A percentile compares a stretch with the other conserved stretches of the same genome.
Conservation (phyloP, 2,797 vertebrate genomes). For the Molossus molossus region DNA sequence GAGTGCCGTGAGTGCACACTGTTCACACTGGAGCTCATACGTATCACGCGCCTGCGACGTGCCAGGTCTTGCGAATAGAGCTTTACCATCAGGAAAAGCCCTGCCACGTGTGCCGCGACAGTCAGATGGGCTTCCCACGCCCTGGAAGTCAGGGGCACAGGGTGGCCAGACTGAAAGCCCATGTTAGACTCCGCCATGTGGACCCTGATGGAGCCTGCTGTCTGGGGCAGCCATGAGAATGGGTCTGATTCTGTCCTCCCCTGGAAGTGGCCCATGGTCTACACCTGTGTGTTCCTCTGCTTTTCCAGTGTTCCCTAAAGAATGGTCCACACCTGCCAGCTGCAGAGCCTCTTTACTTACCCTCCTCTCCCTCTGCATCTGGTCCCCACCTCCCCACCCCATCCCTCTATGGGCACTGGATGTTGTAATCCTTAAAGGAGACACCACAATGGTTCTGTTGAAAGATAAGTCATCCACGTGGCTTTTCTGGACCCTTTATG, state of each 20-base stretch:
- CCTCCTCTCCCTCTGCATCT: not conserved
- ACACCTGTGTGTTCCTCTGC: not conserved
- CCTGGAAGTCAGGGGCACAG: not conserved
- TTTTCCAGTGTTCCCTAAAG: not conserved
- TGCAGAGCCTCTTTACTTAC: not conserved
- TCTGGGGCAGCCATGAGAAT: not conserved
- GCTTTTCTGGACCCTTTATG: not conserved
- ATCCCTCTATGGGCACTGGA: not conserved
- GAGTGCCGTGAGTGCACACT: not conserved
- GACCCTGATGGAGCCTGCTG: not conserved
- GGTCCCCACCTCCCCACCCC: not conserved
- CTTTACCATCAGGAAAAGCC: not conserved
- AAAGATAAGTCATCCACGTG: not conserved
- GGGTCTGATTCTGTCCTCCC: not conserved
- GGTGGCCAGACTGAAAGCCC: not conserved
- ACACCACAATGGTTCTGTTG: not conserved
- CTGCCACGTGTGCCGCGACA: fast-evolving
- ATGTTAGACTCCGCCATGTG: not conserved
- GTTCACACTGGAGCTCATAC: not conserved
- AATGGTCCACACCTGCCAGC: not conserved
- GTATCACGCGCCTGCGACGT: not conserved
- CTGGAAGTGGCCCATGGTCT: not conserved
- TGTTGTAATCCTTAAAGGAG: not conserved
- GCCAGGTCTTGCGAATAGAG: not conserved
- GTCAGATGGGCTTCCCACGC: not conserved